These are phyloP conservation scores for Arge pagana DNA, from an alignment of 2,888 invertebrate species.

Conservation along the genomic window DNA sequence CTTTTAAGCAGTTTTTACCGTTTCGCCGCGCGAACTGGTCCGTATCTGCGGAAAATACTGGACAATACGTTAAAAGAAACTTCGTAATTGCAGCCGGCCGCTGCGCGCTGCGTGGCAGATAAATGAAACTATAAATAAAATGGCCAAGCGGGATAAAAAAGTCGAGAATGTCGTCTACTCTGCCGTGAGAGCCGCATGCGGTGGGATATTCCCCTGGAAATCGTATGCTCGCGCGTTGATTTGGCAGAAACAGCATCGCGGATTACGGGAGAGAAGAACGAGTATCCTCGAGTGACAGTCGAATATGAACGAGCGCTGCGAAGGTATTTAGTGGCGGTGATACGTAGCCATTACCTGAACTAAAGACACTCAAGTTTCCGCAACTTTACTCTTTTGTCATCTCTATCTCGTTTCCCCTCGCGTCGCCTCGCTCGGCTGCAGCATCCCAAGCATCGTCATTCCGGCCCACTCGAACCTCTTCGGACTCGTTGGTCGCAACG, in stretches of 20 bases:
- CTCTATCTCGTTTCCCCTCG: background rate
- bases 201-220: background rate
- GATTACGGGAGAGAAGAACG: background rate
- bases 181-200: background rate
- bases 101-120: constrained; percentile 19
- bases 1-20: background rate
- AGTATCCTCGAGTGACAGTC: background rate
- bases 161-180: constrained; percentile 10
- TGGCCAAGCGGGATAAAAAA: constrained; percentile 27
- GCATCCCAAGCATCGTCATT: too few species aligned
- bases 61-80: constrained; percentile 24
- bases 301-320: background rate
- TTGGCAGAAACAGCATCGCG: background rate
- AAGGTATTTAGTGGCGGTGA: constrained; percentile 1
- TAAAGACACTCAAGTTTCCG: constrained; percentile 7
- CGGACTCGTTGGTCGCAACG: too few species aligned
- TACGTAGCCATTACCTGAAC: constrained; percentile 3
- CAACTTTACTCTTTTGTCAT: background rate
- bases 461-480: too few species aligned
- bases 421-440: too few species aligned
- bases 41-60: constrained; percentile 4
- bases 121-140: constrained; percentile 29
- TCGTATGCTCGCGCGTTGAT: background rate
- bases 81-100: constrained; percentile 24
- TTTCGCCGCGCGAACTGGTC: background rate